Evolutionary conservation across 2,113 vertebrate species (phyloP), one percentile per base, ranked within the genome.

Genomic region (Nyctibius bracteatus): DNA sequence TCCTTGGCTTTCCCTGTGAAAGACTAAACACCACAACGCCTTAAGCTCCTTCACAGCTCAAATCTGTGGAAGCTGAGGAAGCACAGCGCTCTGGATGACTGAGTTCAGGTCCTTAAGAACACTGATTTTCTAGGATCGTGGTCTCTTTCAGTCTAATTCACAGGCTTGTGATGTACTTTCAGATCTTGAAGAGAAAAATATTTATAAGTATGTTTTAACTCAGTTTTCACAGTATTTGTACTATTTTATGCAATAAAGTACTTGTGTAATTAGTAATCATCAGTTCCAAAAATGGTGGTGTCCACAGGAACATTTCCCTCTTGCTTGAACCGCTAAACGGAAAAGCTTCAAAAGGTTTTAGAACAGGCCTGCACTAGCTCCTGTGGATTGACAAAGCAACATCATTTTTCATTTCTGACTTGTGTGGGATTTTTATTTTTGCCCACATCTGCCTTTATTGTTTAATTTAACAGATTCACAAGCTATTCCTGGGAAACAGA

Each of bases 401-500:
- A 27, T 43, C 8, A 87, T 86, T 94, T 92, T 81, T 88, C 44
- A 74, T 75, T 88, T 92, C 61, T 90, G 87, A 87, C 57, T 67
- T 54, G 47, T 27, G 35, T 59, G 37, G 58, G 63, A 49, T 87
- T 82, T 95, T 91, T 81, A 63, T 57, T 96, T 96, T 92, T 88
- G 12, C 78, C 49, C 58, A 35, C 25, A 72, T 85, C 54, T 86
- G 72, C 49, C 88, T 62, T 81, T 81, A 51, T 49, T 94, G 57
- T 94, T 92, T 91, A 80, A 77, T 90, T 70, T 73, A 71, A 89
- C 8, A 2, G 77, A 81, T 81, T 84, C 88, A 57, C 57, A 68
- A 72, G 31, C 80, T 92, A 78, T 81, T 88, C 65, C 75, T 78
- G 77, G 61, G 70, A 91, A 96, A 78, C 65, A 84, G 86, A 78